Conservation (phyloP, 23 tunicate species). For the Ascidia mentula region DNA sequence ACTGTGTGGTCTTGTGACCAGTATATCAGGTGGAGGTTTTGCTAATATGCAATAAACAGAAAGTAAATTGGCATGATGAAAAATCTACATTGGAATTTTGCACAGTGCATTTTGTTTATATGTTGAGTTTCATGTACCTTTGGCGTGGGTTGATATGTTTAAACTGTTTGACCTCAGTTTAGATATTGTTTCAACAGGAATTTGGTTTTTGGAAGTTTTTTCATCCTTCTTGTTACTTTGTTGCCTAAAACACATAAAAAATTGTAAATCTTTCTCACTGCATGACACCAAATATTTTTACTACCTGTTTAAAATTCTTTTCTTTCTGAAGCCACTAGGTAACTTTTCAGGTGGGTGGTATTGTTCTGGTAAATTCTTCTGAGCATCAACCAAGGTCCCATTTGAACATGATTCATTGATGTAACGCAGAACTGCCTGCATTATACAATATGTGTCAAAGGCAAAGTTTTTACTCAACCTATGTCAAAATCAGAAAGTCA, state of each 20-base stretch:
- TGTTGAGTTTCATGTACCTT: neutral
- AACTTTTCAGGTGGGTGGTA: conserved; percentile 15
- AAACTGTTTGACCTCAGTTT: neutral
- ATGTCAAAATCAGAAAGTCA: too few relatives aligned
- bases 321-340: neutral
- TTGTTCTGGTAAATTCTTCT: conserved; percentile 16
- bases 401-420: conserved; percentile 16
- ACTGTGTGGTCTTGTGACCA: neutral
- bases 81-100: too few relatives aligned
- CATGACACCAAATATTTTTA: neutral
- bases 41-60: neutral
- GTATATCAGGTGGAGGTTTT: neutral
- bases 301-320: neutral
- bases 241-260: neutral
- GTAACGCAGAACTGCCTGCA: conserved; percentile 37
- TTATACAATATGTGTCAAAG: neutral
- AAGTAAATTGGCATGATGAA: too few relatives aligned
- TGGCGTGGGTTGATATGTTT: neutral
- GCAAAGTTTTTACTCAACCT: neutral
- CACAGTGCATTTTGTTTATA: too few relatives aligned
- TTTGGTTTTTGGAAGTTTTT: neutral
- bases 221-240: neutral
- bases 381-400: conserved; percentile 4
- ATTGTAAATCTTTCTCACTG: neutral
- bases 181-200: neutral